A percentile compares a stretch with the other conserved stretches of the same genome.
phyloP scores from a whole-genome alignment of 2,888 invertebrate species.

The Dryobotodes eremita region DNA sequence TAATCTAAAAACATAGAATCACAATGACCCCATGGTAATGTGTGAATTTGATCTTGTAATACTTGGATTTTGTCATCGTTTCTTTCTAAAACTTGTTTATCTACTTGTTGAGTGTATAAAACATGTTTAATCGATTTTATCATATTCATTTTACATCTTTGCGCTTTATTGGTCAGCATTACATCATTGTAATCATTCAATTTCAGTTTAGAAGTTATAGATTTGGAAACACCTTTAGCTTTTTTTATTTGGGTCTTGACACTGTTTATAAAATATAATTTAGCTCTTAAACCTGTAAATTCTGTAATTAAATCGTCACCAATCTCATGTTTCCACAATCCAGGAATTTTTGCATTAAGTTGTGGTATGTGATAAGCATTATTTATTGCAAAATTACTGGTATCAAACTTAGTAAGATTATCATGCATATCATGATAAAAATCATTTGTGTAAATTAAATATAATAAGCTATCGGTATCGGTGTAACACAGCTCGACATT shows the following conservation, averaged over 20 bases:
- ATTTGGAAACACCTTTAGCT: slow-evolving; percentile 28
- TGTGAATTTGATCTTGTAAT: slow-evolving; percentile 30
- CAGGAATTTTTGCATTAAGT: too few relatives aligned
- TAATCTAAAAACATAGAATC: slow-evolving; percentile 7
- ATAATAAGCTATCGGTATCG: slow-evolving; percentile 5
- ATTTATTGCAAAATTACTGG: too few relatives aligned
- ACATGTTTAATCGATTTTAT: slow-evolving; percentile 45
- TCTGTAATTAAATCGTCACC: too few relatives aligned
- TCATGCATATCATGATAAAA: background rate
- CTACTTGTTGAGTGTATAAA: slow-evolving; percentile 34
- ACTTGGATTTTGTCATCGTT: slow-evolving; percentile 48
- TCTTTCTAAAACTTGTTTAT: slow-evolving; percentile 36
- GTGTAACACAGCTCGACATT: slow-evolving; percentile 1
- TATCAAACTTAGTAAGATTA: too few relatives aligned
- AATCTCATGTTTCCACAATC: too few relatives aligned
- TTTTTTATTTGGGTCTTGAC: background rate
- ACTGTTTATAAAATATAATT: too few relatives aligned
- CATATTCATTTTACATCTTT: slow-evolving; percentile 41
- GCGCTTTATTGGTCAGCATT: background rate
- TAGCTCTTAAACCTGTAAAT: too few relatives aligned
- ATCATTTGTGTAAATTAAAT: background rate
- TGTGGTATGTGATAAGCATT: too few relatives aligned
- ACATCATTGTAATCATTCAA: slow-evolving; percentile 5
- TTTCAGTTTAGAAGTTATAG: background rate
- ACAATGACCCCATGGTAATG: slow-evolving; percentile 33